phyloP scores from a whole-genome alignment of 2,888 invertebrate genomes.

The Geotrupes spiniger region DNA sequence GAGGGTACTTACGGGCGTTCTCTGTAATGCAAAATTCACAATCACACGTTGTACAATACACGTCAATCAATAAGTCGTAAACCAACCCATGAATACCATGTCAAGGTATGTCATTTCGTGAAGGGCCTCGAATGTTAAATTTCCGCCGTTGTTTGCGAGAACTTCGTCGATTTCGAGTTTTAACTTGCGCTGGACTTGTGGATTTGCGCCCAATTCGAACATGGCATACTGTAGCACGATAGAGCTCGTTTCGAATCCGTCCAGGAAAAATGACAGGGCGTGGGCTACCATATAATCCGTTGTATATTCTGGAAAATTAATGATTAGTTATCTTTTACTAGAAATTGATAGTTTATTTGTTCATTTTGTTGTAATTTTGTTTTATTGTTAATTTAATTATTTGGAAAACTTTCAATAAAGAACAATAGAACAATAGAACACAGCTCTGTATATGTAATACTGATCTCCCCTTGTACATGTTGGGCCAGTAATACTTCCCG shows the following conservation, averaged over 20 bases:
- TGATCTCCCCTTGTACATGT: no score
- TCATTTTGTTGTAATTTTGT: no score
- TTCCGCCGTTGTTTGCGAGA: constrained; percentile 42
- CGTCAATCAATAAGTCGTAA: neutral
- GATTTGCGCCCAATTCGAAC: constrained; percentile 52
- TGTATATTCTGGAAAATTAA: constrained; percentile 37
- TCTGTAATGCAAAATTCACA: no score
- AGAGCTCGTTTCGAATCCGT: constrained; percentile 57
- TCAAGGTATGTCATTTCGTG: constrained; percentile 53
- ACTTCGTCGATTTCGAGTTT: constrained; percentile 47
- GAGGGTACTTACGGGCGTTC: neutral
- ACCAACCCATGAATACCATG: constrained; percentile 49
- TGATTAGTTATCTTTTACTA: no score
- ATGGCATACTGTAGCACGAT: constrained; percentile 51
- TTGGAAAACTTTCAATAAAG: no score
- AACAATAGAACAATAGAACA: no score
- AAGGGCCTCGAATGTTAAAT: constrained; percentile 52
- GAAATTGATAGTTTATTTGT: no score
- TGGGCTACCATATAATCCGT: constrained; percentile 54
- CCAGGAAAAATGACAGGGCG: constrained; percentile 54
- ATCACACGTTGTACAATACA: no score
- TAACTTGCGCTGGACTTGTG: constrained; percentile 47
- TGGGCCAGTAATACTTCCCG: no score
- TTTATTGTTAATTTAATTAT: no score
- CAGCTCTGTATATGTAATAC: no score